Base-by-base conservation (phyloP, 1,140 invertebrate species). In the Nasonia longicornis region DNA sequence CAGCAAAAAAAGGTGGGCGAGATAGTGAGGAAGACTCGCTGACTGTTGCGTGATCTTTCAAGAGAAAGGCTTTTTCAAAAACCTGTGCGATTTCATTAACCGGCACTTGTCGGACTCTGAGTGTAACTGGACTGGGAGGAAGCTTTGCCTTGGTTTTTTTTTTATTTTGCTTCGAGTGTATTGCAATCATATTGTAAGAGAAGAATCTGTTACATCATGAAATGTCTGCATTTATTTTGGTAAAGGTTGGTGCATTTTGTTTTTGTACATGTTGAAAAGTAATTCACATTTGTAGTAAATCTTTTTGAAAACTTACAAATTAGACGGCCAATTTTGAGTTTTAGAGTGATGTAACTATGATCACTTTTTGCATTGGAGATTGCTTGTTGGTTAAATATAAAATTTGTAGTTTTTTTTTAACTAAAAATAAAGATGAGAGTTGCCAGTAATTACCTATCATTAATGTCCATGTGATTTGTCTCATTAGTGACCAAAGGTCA, bases 401-500 rank as follows among this genome's bases (percentile, higher is more conserved):
- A 58, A 35, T 35, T 35, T 3, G 31, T 35, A 0, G 0, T 35
- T 35, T 58, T 58, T 58, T 20, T 58, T 58, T n/a, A 7, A n/a
- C 16, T 58, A 20, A 58, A 4, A 35, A 6, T 7, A n/a, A 1
- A 58, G 16, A 16, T 58, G 38, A 42, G 38, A 42, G 38, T 58
- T n/a, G 3, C 52, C 52, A 58, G 14, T 7, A 58, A 58, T 16
- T 58, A 58, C 20, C 52, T n/a, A 8, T 58, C 52, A n/a, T 58
- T 58, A n/a, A 7, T 58, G 52, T 58, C 7, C 16, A 58, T 14
- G 12, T 58, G 52, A 67, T 67, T 67, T 67, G 22, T 67, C 26
- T 67, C 4, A 31, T 67, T 67, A 29, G 64, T 31, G 64, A 29
- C 22, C 29, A 67, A 67, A 67, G 35, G 35, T 71, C 69, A 71